These are phyloP conservation scores for Camelus bactrianus DNA, from an alignment of 2,113 vertebrate genomes.

Conservation along the genomic window DNA sequence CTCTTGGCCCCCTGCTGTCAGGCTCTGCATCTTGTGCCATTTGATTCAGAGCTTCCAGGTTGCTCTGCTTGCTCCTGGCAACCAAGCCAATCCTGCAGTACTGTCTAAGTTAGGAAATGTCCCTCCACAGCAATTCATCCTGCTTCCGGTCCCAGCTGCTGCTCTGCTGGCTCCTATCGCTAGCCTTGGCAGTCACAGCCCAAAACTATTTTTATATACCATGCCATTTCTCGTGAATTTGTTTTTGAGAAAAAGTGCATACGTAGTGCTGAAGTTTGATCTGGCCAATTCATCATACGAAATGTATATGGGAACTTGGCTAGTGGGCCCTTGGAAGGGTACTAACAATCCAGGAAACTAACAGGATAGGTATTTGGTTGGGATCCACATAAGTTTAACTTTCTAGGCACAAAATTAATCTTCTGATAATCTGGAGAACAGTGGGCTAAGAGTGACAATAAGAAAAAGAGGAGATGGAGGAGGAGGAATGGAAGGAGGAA, in stretches of 20 bases:
- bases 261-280: neutral
- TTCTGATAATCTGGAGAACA: neutral
- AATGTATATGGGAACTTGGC: neutral
- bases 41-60: neutral
- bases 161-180: neutral
- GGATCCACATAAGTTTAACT: neutral
- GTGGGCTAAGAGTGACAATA: neutral
- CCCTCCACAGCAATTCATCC: neutral
- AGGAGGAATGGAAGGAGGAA: neutral
- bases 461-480: neutral
- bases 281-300: neutral
- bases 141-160: neutral
- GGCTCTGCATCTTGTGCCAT: neutral
- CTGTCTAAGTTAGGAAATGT: neutral
- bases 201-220: slow-evolving; percentile 64
- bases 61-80: slow-evolving; percentile 31
- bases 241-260: slow-evolving; percentile 61
- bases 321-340: neutral
- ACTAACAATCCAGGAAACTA: neutral
- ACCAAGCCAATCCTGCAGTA: neutral
- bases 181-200: slow-evolving; percentile 56
- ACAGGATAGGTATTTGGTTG: neutral
- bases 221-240: slow-evolving; percentile 21
- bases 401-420: neutral
- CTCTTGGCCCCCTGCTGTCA: neutral